These are phyloP conservation scores for Euura lappo DNA, from an alignment of 1,140 invertebrate species.

Conservation along the genomic window DNA sequence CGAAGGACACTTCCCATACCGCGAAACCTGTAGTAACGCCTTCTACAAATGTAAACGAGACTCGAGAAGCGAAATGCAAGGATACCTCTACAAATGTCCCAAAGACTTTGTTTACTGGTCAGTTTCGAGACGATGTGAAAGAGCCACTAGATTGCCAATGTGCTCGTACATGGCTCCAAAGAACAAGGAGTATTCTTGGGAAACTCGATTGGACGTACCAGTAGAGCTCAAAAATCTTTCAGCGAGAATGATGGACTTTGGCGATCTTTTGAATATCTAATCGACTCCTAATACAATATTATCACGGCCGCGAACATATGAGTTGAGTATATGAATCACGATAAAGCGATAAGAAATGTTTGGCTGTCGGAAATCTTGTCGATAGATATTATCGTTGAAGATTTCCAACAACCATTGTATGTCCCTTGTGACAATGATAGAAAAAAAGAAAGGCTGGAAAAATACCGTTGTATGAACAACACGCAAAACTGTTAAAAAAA, in stretches of 20 bases:
- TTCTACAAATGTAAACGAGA: constrained; percentile 76
- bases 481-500: too few species aligned
- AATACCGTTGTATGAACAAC: too few species aligned
- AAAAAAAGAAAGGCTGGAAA: too few species aligned
- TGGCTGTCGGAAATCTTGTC: not conserved
- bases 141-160: constrained; percentile 63
- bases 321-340: too few species aligned
- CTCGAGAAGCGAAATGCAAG: constrained; percentile 64
- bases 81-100: constrained; percentile 78
- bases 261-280: not conserved
- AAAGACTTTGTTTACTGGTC: constrained; percentile 77
- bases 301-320: not conserved
- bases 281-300: not conserved
- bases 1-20: constrained; percentile 73
- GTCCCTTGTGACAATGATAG: too few species aligned
- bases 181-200: constrained; percentile 38
- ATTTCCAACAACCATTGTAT: not conserved
- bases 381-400: not conserved
- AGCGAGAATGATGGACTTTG: constrained; percentile 35
- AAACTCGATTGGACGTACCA: constrained; percentile 48
- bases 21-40: constrained; percentile 69
- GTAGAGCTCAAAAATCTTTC: constrained; percentile 49
- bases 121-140: constrained; percentile 77
- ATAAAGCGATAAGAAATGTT: too few species aligned
- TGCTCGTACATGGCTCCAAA: constrained; percentile 53